These are phyloP conservation scores for Euura lappo DNA, from an alignment of 1,140 invertebrate species.

Conservation along the genomic window DNA sequence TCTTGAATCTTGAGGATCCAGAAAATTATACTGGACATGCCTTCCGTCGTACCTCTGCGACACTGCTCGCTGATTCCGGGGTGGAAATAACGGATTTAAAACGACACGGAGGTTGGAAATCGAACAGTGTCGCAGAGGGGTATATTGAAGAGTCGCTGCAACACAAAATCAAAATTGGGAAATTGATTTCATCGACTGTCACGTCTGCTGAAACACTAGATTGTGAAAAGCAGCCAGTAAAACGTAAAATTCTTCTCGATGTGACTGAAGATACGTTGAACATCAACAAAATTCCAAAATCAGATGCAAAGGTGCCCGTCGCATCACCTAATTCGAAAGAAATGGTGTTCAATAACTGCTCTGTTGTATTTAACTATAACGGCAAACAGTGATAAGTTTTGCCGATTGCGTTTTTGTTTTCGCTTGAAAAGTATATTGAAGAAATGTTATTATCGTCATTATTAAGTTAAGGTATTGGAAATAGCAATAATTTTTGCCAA, in stretches of 20 bases:
- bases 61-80: neutral
- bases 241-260: neutral
- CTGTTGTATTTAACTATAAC: neutral
- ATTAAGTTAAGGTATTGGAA: too few relatives aligned
- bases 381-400: neutral
- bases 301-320: neutral
- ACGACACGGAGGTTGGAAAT: neutral
- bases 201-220: neutral
- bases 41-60: slow-evolving; percentile 12
- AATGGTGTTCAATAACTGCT: neutral
- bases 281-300: neutral
- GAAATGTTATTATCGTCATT: too few relatives aligned
- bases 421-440: neutral
- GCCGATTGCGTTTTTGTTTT: neutral
- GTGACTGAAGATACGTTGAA: neutral
- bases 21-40: slow-evolving; percentile 24
- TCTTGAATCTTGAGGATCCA: slow-evolving; percentile 19
- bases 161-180: neutral
- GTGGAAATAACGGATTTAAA: neutral
- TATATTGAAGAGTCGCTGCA: slow-evolving; percentile 6
- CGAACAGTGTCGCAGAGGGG: neutral
- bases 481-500: too few relatives aligned
- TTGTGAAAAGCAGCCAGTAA: neutral
- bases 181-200: neutral
- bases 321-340: neutral